A percentile compares a stretch with the other conserved stretches of the same genome.
phyloP scores from a whole-genome alignment of 2,888 invertebrate species.

The Beris morrisii region DNA sequence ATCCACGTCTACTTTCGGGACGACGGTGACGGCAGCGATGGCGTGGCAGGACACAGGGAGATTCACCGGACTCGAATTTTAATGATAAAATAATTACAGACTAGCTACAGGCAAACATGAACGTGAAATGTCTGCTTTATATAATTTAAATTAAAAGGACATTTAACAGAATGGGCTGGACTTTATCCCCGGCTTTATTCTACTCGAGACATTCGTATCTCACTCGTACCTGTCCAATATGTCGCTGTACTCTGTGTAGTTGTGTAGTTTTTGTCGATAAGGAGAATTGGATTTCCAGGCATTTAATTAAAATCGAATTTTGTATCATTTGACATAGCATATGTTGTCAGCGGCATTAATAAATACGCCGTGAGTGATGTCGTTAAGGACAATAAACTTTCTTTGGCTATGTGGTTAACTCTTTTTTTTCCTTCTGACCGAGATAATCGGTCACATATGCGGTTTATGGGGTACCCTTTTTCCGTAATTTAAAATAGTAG shows the following conservation, averaged over 20 bases:
- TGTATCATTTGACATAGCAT: constrained; percentile 17
- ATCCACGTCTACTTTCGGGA: neutral
- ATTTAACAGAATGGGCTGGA: constrained; percentile 33
- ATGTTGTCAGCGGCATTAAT: constrained; percentile 27
- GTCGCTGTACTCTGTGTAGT: neutral
- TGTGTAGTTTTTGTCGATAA: constrained; percentile 9
- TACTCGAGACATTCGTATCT: neutral
- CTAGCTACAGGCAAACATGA: constrained; percentile 27
- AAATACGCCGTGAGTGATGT: neutral
- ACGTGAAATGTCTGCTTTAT: constrained; percentile 24
- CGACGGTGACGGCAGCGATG: too few relatives aligned
- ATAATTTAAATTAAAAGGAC: constrained; percentile 38
- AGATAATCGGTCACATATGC: neutral
- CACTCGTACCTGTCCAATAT: neutral
- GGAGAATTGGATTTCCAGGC: constrained; percentile 29
- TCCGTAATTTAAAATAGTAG: constrained; percentile 9
- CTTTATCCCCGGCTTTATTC: neutral
- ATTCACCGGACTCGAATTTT: constrained; percentile 23
- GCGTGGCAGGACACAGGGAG: neutral
- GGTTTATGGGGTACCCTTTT: neutral
- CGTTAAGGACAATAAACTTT: too few relatives aligned
- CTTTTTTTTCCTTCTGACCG: constrained; percentile 21
- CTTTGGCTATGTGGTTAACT: constrained; percentile 5
- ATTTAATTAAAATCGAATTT: constrained; percentile 39
- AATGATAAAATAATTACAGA: constrained; percentile 33